phyloP scores from a whole-genome alignment of 2,797 vertebrate species.

The Zenarchopterus dispar region DNA sequence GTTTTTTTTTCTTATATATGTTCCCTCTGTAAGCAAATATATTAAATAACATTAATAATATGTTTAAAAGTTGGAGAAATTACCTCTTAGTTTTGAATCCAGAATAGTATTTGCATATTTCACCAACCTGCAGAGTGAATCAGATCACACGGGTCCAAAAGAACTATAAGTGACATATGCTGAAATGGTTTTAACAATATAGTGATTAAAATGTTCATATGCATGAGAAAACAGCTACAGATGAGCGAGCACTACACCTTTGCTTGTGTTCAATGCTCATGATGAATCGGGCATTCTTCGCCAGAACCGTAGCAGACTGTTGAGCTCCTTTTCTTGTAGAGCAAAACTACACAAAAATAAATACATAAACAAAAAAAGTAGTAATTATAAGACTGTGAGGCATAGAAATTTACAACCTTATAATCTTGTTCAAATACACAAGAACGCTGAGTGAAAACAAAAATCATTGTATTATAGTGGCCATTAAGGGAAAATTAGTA shows the following conservation, averaged over 20 bases:
- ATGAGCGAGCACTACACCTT: slow-evolving; percentile 75
- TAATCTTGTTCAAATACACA: too few relatives aligned
- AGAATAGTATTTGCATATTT: slow-evolving; percentile 87
- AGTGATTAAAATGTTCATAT: neutral
- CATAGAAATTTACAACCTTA: neutral
- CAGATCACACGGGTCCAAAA: slow-evolving; percentile 4
- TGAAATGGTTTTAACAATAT: neutral
- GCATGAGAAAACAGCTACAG: neutral
- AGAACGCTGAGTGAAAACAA: too few relatives aligned
- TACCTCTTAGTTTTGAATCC: slow-evolving; percentile 94
- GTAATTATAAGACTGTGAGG: neutral
- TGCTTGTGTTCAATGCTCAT: slow-evolving; percentile 91
- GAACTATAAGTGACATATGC: neutral
- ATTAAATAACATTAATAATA: too few relatives aligned
- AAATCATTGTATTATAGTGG: too few relatives aligned
- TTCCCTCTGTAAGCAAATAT: too few relatives aligned
- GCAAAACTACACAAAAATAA: slow-evolving; percentile 87
- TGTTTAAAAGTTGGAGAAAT: neutral
- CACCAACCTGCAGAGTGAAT: slow-evolving; percentile 82
- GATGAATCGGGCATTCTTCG: slow-evolving; percentile 92
- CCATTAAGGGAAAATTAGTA: too few relatives aligned
- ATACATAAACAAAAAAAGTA: neutral
- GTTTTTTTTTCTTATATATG: too few relatives aligned
- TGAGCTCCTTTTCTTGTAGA: slow-evolving; percentile 97
- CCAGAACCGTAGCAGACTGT: slow-evolving; percentile 91